phyloP scores from a whole-genome alignment of 2,888 invertebrate species.

The Parnassius smintheus region DNA sequence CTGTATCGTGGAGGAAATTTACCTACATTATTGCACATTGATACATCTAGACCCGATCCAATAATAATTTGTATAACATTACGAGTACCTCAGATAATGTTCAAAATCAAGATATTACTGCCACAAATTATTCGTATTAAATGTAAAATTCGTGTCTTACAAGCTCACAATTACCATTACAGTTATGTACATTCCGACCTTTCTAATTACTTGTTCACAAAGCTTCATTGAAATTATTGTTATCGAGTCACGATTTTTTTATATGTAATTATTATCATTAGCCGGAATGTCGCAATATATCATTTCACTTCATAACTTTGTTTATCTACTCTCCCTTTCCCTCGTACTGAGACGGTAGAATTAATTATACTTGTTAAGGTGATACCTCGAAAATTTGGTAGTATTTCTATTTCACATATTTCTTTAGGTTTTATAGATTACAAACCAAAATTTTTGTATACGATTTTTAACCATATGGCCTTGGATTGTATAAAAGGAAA shows the following conservation, averaged over 20 bases:
- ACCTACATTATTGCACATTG: no score
- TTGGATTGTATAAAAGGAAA: no score
- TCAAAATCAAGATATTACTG: background rate
- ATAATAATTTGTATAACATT: background rate
- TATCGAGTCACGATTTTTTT: slow-evolving; percentile 21
- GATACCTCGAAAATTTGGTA: no score
- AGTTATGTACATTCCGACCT: slow-evolving; percentile 10
- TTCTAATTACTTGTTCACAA: slow-evolving; percentile 20
- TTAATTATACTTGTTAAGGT: background rate
- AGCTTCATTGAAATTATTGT: slow-evolving; percentile 14
- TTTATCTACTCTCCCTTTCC: slow-evolving; percentile 10
- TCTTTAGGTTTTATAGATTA: no score
- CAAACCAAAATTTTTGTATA: no score
- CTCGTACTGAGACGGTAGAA: background rate
- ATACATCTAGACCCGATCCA: no score
- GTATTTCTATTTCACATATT: no score
- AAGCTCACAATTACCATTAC: background rate
- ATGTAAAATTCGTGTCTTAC: background rate
- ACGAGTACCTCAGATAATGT: background rate
- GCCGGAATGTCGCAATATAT: slow-evolving; percentile 11
- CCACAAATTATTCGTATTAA: background rate
- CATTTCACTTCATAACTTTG: slow-evolving; percentile 9
- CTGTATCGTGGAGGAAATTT: no score
- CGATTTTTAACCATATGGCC: no score
- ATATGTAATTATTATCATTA: slow-evolving; percentile 7